Base-by-base conservation (phyloP, 2,888 invertebrate species). In the Philereme transversata region DNA sequence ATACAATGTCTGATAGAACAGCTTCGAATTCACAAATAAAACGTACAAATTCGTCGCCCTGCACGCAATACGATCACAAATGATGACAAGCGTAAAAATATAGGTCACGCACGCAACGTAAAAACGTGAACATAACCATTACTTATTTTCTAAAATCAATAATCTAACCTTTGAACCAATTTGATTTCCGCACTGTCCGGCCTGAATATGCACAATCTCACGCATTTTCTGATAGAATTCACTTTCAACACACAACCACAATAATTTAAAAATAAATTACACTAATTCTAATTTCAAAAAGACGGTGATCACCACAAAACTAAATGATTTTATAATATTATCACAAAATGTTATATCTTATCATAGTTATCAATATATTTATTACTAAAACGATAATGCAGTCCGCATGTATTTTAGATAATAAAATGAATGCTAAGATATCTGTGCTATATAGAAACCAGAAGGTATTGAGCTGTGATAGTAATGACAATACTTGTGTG, bases 111-210 rank as follows among this genome's bases (percentile, higher is more conserved):
- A 5, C 53, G 48, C 43, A 58, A 52, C 44, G 40, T 8, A 38
- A 51, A 45, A 57, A 40, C 41, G 45, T 48, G 44, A 34, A 45
- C 43, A 35, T 11, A 48, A 36, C 34, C 22, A 40, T 33, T 38
- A 22, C 49, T 10, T 44, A 44, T 8, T 38, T 52, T 34, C 10
- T 38, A 49, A 35, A 53, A 59, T 59, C 58, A 10, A 59, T 54
- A 43, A 36, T 45, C 46, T 3, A 89, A 97, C 97, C 95, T 98
- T 98, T 55, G 97, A 97, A 72, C 98, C 98, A 80, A 98, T 98
- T 90, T 98, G 98, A 88, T 98, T 98, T 55, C 98, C 98, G 84
- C 98, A 98, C 86, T 98, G 97, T 55, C 98, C 98, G 59, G 97
- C 96, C 88, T 98, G 98, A 60, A 98, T 95, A 83, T 98, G 98